phyloP scores from a whole-genome alignment of 2,113 vertebrate genomes.

The Ophthalmolycus amberensis region DNA sequence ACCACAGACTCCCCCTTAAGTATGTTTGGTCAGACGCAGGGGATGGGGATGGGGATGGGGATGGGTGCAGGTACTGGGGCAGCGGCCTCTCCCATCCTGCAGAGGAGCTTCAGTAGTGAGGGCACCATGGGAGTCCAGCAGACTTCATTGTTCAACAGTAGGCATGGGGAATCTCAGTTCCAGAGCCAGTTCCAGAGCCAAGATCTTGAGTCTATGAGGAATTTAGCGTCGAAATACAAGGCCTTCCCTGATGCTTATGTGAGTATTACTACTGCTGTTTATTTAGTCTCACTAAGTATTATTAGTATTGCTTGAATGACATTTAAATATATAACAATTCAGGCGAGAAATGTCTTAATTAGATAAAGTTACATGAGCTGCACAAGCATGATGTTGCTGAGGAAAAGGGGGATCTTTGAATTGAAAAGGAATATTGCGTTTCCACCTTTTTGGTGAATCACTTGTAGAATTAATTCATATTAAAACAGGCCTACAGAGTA shows the following conservation, averaged over 20 bases:
- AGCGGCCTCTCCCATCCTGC: constrained; percentile 27
- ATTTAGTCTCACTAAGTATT: not conserved
- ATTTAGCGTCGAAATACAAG: constrained; percentile 58
- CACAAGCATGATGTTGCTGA: not conserved
- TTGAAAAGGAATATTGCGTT: not conserved
- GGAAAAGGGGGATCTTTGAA: not conserved
- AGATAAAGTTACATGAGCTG: not conserved
- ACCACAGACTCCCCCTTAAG: constrained; percentile 45
- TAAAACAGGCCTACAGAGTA: not conserved
- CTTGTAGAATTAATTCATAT: not conserved
- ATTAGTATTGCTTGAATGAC: not conserved
- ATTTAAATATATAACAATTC: not conserved
- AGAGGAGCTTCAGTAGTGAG: constrained; percentile 67
- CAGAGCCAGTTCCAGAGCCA: constrained; percentile 62
- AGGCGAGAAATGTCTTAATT: not conserved
- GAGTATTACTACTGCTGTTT: constrained; percentile 68
- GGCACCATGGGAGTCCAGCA: constrained; percentile 25
- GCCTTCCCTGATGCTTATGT: constrained; percentile 84
- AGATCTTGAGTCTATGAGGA: constrained; percentile 52
- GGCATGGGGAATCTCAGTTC: constrained; percentile 34
- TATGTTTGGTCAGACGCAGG: constrained; percentile 38
- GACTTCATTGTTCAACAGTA: constrained; percentile 46
- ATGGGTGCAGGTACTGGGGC: constrained; percentile 11
- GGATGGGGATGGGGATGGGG: constrained; percentile 29
- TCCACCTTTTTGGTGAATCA: not conserved